Conservation (phyloP, 2,888 invertebrate genomes). For the Euphydryas editha region DNA sequence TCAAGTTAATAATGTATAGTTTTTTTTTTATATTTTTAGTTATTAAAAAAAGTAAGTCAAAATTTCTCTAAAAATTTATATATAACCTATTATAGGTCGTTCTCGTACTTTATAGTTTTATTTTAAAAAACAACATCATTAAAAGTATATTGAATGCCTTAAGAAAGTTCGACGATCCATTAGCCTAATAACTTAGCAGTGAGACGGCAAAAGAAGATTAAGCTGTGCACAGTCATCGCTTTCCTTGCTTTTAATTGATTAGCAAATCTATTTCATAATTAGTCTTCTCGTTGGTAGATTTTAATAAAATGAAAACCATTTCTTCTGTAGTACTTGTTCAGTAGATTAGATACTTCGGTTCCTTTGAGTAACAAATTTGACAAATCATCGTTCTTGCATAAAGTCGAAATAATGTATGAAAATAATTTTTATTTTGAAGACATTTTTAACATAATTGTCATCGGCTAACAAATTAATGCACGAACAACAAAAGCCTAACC, state of each 20-base stretch:
- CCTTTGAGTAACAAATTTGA: too few species aligned
- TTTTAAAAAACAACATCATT: slow-evolving; percentile 22
- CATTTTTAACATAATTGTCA: too few species aligned
- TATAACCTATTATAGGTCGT: not conserved
- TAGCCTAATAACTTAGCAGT: slow-evolving; percentile 74
- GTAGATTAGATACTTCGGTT: too few species aligned
- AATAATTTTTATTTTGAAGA: too few species aligned
- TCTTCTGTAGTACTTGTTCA: too few species aligned
- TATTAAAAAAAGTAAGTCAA: not conserved
- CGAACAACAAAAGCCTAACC: not conserved
- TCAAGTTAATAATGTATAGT: too few species aligned
- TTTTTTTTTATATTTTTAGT: too few species aligned
- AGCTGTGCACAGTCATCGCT: slow-evolving; percentile 70
- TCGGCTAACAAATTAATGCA: not conserved
- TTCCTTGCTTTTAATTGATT: slow-evolving; percentile 71
- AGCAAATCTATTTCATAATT: slow-evolving; percentile 43
- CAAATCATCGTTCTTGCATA: too few species aligned
- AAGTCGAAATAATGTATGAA: too few species aligned
- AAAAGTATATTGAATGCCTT: slow-evolving; percentile 59
- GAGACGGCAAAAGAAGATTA: slow-evolving; percentile 76
- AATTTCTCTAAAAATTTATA: not conserved
- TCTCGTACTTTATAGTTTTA: not conserved
- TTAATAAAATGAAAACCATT: not conserved
- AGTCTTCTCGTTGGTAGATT: too few species aligned
- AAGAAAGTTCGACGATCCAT: slow-evolving; percentile 63